phyloP scores from a whole-genome alignment of 1,140 invertebrate genomes.

The Octopus bimaculoides region DNA sequence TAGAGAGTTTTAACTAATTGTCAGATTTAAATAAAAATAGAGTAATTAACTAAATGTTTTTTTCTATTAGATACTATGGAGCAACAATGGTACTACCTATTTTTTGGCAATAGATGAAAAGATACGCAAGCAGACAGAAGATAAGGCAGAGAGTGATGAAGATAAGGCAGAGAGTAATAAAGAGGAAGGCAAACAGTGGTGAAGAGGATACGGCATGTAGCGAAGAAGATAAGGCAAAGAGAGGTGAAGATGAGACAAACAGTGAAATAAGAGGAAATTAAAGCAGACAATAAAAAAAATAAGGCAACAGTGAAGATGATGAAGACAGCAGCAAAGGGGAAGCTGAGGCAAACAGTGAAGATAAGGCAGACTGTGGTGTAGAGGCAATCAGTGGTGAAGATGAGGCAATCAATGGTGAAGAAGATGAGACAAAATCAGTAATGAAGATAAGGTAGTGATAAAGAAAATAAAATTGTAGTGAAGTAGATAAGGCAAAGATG shows the following conservation, averaged over 20 bases:
- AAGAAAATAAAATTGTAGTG: neutral
- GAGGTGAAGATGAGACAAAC: neutral
- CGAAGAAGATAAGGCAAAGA: neutral
- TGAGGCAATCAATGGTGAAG: neutral
- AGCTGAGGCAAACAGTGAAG: neutral
- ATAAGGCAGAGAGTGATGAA: neutral
- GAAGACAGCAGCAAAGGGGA: neutral
- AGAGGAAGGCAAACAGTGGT: neutral
- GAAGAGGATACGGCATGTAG: neutral
- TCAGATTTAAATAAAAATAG: no score
- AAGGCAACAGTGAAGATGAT: neutral
- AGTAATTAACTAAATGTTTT: no score
- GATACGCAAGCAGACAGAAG: neutral
- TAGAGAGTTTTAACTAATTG: no score
- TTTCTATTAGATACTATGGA: no score
- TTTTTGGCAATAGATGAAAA: neutral
- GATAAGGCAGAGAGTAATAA: neutral
- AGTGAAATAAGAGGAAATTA: neutral
- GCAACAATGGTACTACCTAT: no score
- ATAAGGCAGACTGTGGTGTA: neutral
- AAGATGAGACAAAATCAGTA: neutral
- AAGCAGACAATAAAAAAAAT: neutral
- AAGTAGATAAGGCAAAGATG: neutral
- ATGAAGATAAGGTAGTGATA: neutral
- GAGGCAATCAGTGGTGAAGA: neutral